Percentiles rank a stretch among this genome's conserved stretches.
phyloP scores from a whole-genome alignment of 2,797 vertebrate species.

The Spea hammondii region DNA sequence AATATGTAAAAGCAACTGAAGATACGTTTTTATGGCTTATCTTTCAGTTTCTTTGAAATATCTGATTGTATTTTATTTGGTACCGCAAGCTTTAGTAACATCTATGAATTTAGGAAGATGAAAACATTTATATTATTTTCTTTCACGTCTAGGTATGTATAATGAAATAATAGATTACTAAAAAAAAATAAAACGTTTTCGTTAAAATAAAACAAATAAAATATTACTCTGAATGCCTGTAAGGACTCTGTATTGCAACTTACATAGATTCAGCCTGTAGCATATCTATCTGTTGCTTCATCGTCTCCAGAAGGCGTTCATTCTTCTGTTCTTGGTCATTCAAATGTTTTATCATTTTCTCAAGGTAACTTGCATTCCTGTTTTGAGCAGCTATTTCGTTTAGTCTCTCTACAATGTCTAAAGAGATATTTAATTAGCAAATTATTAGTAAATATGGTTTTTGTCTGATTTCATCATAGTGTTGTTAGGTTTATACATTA shows the following conservation, averaged over 20 bases:
- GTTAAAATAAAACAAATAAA: not conserved
- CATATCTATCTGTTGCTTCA: slow-evolving; percentile 57
- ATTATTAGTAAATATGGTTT: no score
- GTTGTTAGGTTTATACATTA: no score
- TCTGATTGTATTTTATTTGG: no score
- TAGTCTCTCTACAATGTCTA: slow-evolving; percentile 56
- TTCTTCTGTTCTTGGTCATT: slow-evolving; percentile 58
- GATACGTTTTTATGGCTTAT: not conserved
- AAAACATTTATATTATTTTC: not conserved
- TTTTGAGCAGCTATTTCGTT: slow-evolving; percentile 52
- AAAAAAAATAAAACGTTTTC: not conserved
- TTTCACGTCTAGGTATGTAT: no score
- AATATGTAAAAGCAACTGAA: not conserved
- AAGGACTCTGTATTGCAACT: slow-evolving; percentile 1
- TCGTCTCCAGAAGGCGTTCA: slow-evolving; percentile 52
- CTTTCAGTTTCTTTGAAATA: no score
- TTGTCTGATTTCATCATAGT: no score
- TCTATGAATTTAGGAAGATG: no score
- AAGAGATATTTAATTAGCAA: not conserved
- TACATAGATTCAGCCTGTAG: slow-evolving; percentile 50
- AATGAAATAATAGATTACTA: no score
- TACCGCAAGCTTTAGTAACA: not conserved
- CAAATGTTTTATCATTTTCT: slow-evolving; percentile 57
- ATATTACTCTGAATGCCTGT: no score
- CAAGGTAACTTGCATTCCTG: slow-evolving; percentile 53